Evolutionary conservation across 2,113 vertebrate genomes (phyloP), one percentile per base, ranked within the genome.

Genomic region (Microtus ochrogaster): DNA sequence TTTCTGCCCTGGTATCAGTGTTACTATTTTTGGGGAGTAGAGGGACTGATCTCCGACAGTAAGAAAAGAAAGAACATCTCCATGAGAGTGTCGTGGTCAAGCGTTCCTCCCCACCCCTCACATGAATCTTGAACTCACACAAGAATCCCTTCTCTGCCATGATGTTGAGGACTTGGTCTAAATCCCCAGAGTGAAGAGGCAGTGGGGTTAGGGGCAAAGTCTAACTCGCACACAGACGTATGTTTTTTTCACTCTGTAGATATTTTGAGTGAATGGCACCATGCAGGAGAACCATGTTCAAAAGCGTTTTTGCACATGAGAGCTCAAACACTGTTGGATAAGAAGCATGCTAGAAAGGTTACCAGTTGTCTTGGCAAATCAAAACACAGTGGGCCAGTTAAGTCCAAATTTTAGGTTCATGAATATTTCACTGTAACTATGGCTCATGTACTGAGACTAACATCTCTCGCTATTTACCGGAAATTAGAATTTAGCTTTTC

Each of bases 361-460:
- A 47, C 26, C n/a, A 87, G 39, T 73, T 73, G n/a, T 47, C 47
- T 90, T 95, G 44, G 16, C n/a, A 94, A 94, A 79, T 83, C 49
- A 94, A 94, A 96, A 61, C 26, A 52, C 11, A 66, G 74, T 74
- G 66, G 30, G 21, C 13, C 63, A 61, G 44, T 73, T 73, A 72
- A 91, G 16, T 87, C 16, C 76, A 83, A 94, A 88, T 87, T 93
- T 94, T 65, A 83, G 61, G 70, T 83, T 19, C 52, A 65, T 0
- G 68, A 82, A 41, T 82, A 47, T 81, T 76, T 93, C 83, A 79
- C 52, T 26, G 5, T 41, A 91, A 52, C 12, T 28, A 22, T 44
- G 63, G 39, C 44, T 72, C 79, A 41, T 79, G 82, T 84, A 77
- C 33, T 81, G 78, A 68, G 16, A n/a, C 26, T 93, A 89, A 77